Conservation (phyloP, 30 jellyfish, hydroid and myxozoan genomes). For the Catostylus mosaicus region DNA sequence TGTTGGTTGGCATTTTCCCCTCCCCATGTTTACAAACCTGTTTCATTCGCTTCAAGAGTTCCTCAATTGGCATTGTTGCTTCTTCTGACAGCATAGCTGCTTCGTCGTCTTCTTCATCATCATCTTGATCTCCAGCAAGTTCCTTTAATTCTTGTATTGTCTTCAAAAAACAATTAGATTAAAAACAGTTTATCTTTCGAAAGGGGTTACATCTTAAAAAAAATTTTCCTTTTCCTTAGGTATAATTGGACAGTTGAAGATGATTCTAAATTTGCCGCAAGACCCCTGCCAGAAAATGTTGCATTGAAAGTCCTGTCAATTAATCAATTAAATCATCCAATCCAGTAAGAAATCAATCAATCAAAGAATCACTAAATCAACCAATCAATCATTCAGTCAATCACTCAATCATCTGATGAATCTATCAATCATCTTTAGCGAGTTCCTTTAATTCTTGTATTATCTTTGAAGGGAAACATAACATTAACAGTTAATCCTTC, state of each 20-base stretch:
- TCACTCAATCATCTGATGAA: too few species aligned
- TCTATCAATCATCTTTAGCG: slow-evolving; percentile 84
- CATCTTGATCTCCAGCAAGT: slow-evolving; percentile 76
- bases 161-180: slow-evolving; percentile 12
- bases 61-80: slow-evolving; percentile 90
- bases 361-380: too few species aligned
- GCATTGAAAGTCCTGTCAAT: too few species aligned
- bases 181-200: neutral
- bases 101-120: slow-evolving; percentile 87
- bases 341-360: too few species aligned
- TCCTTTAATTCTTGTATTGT: slow-evolving; percentile 69
- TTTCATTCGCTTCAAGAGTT: slow-evolving; percentile 62
- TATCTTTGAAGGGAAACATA: slow-evolving; percentile 22
- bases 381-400: too few species aligned
- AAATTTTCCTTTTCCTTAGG: too few species aligned
- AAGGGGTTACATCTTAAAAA: too few species aligned
- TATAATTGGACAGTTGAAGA: too few species aligned
- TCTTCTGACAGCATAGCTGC: slow-evolving; percentile 82
- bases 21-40: slow-evolving; percentile 35
- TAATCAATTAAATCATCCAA: too few species aligned
- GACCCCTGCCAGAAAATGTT: too few species aligned
- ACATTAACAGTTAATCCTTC: neutral
- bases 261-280: too few species aligned
- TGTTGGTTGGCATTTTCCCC: too few species aligned
- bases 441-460: slow-evolving; percentile 71